These are phyloP conservation scores for Diorhabda carinulata DNA, from an alignment of 1,140 invertebrate species.

Conservation along the genomic window DNA sequence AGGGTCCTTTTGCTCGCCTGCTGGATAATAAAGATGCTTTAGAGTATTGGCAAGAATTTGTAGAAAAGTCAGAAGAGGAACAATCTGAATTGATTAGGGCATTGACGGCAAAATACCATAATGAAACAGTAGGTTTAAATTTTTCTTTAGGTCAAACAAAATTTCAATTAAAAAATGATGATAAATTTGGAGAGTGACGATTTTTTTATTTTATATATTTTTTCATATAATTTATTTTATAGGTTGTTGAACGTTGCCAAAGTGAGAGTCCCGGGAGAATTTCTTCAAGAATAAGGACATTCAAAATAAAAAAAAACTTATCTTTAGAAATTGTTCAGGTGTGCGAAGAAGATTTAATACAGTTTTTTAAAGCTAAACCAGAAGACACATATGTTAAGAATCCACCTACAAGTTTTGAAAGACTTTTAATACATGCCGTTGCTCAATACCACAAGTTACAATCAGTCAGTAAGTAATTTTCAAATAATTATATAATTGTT, in stretches of 20 bases:
- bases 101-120: slow-evolving; percentile 25
- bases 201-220: too few species aligned
- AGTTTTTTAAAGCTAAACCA: slow-evolving; percentile 37
- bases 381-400: slow-evolving; percentile 29
- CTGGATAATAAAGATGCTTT: slow-evolving; percentile 35
- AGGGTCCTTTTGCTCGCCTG: slow-evolving; percentile 36
- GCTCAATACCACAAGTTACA: slow-evolving; percentile 40
- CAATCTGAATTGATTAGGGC: slow-evolving; percentile 32
- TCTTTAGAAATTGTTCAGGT: slow-evolving; percentile 30
- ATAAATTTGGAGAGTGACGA: too few species aligned
- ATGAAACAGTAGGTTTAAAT: slow-evolving; percentile 5
- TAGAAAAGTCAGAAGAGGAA: slow-evolving; percentile 37
- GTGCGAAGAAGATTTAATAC: slow-evolving; percentile 35
- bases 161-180: background rate
- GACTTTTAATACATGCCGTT: slow-evolving; percentile 40
- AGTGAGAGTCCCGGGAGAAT: slow-evolving; percentile 27
- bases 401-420: slow-evolving; percentile 38
- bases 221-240: background rate
- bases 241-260: background rate
- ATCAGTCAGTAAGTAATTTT: slow-evolving; percentile 33
- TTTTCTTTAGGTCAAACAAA: background rate
- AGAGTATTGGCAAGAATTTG: slow-evolving; percentile 38
- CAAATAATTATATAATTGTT: background rate
- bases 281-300: slow-evolving; percentile 32
- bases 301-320: slow-evolving; percentile 37